Base-by-base conservation (phyloP, 2,888 invertebrate species). In the Petrolisthes manimaculis region DNA sequence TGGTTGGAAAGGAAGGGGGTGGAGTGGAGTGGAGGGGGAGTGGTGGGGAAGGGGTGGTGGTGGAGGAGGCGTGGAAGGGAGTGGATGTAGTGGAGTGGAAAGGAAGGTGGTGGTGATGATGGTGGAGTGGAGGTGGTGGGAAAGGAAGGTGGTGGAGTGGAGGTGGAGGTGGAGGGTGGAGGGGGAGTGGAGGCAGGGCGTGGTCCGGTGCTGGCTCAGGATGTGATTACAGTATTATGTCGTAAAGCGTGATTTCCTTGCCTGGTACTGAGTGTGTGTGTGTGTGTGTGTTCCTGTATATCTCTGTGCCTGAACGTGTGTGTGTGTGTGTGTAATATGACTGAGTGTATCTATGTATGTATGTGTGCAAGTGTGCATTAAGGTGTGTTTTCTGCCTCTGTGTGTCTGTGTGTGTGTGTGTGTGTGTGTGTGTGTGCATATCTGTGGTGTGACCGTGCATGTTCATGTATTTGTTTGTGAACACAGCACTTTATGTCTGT, bases 201-300 rank as follows among this genome's bases (percentile, higher is more conserved):
- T 71, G 71, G 71, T 71, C 71, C 71, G n/a, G 71, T 71, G 71
- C 71, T 71, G 71, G 71, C n/a, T 71, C 71, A 71, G 71, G 71
- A 71, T 71, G 71, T 71, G 71, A 71, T 71, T 71, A 71, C 71
- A 71, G 71, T 71, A 71, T 71, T 71, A 71, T 71, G 71, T 71
- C 71, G 71, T 71, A 71, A 71, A 71, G 18, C 71, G 18, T 71
- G 71, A 71, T 54, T 53, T 54, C 54, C 54, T 54, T 81, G 67
- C 61, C 8, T 81, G 56, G 61, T 61, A 5, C 56, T n/a, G 9
- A 3, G 21, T 80, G 53, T 8, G 55, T 56, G 21, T 80, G 61
- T 56, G 4, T 80, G 56, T 80, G 80, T 79, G 56, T 80, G 80
- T n/a, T 75, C 51, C 37, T 75, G 37, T 4, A 37, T 14, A 4